A percentile compares a stretch with the other conserved stretches of the same genome.
Evolutionary conservation across 2,888 invertebrate species (phyloP).

Genomic region (Drosophila cognata): DNA sequence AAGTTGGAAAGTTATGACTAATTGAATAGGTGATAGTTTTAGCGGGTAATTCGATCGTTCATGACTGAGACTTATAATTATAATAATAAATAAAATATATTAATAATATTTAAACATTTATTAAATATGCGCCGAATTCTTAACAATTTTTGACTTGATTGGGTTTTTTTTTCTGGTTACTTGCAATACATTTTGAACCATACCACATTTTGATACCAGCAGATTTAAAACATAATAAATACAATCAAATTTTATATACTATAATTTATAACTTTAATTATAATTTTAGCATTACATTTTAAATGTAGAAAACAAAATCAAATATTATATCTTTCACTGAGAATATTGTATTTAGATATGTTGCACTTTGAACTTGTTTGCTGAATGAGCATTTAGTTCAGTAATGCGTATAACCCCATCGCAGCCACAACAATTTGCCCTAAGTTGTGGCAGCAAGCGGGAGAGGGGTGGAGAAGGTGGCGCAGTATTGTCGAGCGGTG

Average conservation of each 20-base stretch:
- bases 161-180: background rate
- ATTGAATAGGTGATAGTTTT: too few species aligned
- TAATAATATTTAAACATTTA: background rate
- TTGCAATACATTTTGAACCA: background rate
- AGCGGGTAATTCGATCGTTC: background rate
- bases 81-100: background rate
- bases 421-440: background rate
- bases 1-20: too few species aligned
- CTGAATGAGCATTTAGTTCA: background rate
- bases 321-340: background rate
- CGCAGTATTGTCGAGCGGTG: background rate
- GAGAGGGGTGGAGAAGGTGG: background rate
- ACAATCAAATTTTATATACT: background rate
- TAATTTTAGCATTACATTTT: too few species aligned
- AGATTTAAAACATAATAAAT: background rate
- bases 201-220: background rate
- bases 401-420: conserved; percentile 4
- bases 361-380: background rate
- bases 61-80: background rate
- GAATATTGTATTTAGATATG: background rate
- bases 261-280: background rate
- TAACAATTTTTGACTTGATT: background rate
- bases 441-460: background rate
- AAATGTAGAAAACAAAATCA: background rate
- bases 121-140: background rate